Conservation (phyloP, 1,140 invertebrate species). For the Plectrocnemia conspersa region DNA sequence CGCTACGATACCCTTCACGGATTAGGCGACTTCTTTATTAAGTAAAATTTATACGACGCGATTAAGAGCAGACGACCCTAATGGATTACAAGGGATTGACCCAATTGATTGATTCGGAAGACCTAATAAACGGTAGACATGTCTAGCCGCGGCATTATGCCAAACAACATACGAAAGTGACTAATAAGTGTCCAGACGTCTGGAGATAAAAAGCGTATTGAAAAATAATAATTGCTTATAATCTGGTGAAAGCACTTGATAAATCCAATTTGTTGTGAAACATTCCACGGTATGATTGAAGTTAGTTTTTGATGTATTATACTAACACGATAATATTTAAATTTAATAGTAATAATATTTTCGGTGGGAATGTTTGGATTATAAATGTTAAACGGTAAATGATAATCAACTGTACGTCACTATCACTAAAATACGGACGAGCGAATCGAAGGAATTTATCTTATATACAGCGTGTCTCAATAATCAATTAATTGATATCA, state of each 20-base stretch:
- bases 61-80: too few species aligned
- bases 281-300: not conserved
- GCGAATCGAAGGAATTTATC: slow-evolving; percentile 14
- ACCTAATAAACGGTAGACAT: too few species aligned
- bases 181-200: slow-evolving; percentile 3
- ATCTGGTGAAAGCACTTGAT: not conserved
- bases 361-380: not conserved
- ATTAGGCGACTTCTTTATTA: not conserved
- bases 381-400: slow-evolving; percentile 15
- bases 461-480: slow-evolving; percentile 1
- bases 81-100: too few species aligned
- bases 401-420: slow-evolving; percentile 27
- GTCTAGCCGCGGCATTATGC: not conserved
- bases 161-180: slow-evolving; percentile 4
- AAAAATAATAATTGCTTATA: not conserved
- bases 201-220: slow-evolving; percentile 7
- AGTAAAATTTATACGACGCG: not conserved
- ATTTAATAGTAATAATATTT: not conserved
- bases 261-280: not conserved
- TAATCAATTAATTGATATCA: not conserved
- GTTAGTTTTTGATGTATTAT: slow-evolving; percentile 5
- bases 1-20: not conserved
- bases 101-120: not conserved
- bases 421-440: slow-evolving; percentile 11
- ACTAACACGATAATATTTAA: not conserved